Evolutionary conservation across 2,797 vertebrate genomes (phyloP), one percentile per base, ranked within the genome.

Genomic region (Tarsius wallacei): DNA sequence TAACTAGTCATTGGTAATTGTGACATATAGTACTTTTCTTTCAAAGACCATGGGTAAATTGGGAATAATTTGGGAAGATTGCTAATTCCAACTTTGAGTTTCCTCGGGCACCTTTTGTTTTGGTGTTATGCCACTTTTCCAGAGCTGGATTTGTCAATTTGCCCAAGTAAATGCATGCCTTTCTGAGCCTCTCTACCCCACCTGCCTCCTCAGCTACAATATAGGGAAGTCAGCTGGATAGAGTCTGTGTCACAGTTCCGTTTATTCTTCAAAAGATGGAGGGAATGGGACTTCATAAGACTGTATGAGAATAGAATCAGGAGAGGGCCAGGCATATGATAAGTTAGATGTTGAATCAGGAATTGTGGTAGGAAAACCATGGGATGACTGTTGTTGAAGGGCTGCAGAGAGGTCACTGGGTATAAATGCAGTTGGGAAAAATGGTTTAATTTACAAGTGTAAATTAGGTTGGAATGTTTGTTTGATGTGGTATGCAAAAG

Each of bases 391-490:
- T 66, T 93, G n/a, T 70, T 87, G 76, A 91, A 90, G 71, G 14
- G 19, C 68, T 92, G 24, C 24, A 87, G 76, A 89, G 33, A 76
- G 59, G 64, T 84, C 84, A 47, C 87, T 94, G 91, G 87, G 53
- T 87, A 11, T 92, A 95, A 86, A 76, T 80, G 11, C 16, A 76
- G 21, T 66, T 77, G 57, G 76, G 64, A 80, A 95, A 93, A 94
- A 64, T 49, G 10, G 24, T 24, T 64, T 96, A 82, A 83, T 83
- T 93, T n/a, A 81, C 26, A 91, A 95, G 33, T 90, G 22, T 90
- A 42, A 78, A 2, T 90, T 94, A 86, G 82, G n/a, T 83, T 93
- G 28, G 14, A 61, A 71, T 93, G 80, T 97, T 93, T 91, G 61
- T 90, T 64, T 74, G 10, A 64, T 11, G 10, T 96, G 77, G 21